phyloP scores from a whole-genome alignment of 2,797 vertebrate genomes.

The Aulostomus chinensis region DNA sequence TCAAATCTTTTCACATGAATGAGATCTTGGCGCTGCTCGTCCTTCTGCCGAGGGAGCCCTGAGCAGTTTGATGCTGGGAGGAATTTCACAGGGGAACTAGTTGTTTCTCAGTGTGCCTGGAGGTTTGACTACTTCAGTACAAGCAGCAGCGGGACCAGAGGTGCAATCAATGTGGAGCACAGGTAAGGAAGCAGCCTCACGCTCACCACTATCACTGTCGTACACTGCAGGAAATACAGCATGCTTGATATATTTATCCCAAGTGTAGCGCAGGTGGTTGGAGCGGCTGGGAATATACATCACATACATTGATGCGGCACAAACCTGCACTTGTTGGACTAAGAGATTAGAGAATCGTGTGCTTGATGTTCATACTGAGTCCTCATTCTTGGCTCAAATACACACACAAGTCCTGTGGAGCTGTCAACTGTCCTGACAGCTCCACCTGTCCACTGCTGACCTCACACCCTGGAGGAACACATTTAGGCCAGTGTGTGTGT shows the following conservation, averaged over 20 bases:
- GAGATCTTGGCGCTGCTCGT: slow-evolving; percentile 28
- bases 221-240: not conserved
- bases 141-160: slow-evolving; percentile 40
- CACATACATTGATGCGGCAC: too few relatives aligned
- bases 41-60: slow-evolving; percentile 13
- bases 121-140: slow-evolving; percentile 28
- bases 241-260: too few relatives aligned
- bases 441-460: slow-evolving; percentile 50
- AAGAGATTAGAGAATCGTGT: slow-evolving; percentile 1
- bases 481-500: slow-evolving; percentile 9
- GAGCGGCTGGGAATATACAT: too few relatives aligned
- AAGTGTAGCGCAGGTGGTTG: too few relatives aligned
- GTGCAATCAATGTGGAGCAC: slow-evolving; percentile 78
- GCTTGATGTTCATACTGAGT: slow-evolving; percentile 1
- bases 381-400: slow-evolving; percentile 10
- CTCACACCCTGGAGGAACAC: slow-evolving; percentile 14
- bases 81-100: slow-evolving; percentile 45
- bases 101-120: slow-evolving; percentile 27
- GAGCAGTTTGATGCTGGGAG: slow-evolving; percentile 37
- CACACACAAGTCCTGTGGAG: slow-evolving; percentile 2
- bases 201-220: too few relatives aligned
- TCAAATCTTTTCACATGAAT: slow-evolving; percentile 33
- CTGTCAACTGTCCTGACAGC: slow-evolving; percentile 42
- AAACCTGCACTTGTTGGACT: not conserved
- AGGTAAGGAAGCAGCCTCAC: slow-evolving; percentile 70